Conservation (phyloP, 2,888 invertebrate genomes). For the Caenorhabditis drosophilae region DNA sequence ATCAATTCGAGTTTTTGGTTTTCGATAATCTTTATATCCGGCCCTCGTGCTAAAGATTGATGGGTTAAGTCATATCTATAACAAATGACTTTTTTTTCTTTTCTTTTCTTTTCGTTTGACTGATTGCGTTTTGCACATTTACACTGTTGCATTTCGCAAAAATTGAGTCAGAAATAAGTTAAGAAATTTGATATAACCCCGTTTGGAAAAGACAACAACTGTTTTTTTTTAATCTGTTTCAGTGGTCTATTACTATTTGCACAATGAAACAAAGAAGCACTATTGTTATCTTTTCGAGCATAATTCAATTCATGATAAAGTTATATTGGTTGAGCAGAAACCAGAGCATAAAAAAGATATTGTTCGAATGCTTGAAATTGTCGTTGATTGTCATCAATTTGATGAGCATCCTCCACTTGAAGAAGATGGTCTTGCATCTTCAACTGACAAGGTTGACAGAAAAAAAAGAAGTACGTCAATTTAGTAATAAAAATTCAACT, state of each 20-base stretch:
- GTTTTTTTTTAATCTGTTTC: conserved; percentile 31
- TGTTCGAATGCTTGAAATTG: conserved; percentile 60
- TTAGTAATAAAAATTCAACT: not conserved
- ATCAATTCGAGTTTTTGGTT: too few relatives aligned
- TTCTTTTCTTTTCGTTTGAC: conserved; percentile 33
- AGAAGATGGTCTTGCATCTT: conserved; percentile 60
- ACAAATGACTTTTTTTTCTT: conserved; percentile 38
- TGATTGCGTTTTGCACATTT: conserved; percentile 42
- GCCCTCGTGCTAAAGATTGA: conserved; percentile 35
- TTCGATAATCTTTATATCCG: too few relatives aligned
- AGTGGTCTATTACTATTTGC: conserved; percentile 59
- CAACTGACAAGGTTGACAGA: conserved; percentile 60
- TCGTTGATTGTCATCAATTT: conserved; percentile 58
- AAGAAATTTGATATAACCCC: conserved; percentile 25
- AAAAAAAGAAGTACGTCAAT: conserved; percentile 57
- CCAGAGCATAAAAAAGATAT: conserved; percentile 58
- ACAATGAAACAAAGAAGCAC: conserved; percentile 56
- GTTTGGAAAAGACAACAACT: conserved; percentile 5
- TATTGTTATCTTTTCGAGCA: conserved; percentile 54
- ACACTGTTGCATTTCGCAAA: conserved; percentile 35
- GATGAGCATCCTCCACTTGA: conserved; percentile 60
- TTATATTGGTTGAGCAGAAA: conserved; percentile 54
- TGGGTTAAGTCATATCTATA: conserved; percentile 40
- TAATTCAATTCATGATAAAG: conserved; percentile 49
- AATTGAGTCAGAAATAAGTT: conserved; percentile 21